phyloP scores from a whole-genome alignment of 2,888 invertebrate species.

The Xestoiulus laeticollis region DNA sequence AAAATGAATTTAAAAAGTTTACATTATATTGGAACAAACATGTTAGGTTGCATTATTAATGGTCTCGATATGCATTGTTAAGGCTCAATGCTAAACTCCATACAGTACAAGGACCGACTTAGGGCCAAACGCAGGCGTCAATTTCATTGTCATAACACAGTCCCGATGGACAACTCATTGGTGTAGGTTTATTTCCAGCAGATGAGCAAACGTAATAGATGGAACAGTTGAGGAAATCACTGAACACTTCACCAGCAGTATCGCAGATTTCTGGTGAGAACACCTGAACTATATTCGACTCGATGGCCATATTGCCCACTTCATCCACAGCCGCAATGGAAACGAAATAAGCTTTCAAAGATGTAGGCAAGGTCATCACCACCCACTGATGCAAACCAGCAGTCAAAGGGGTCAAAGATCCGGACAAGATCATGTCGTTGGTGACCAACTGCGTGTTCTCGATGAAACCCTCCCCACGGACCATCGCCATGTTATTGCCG shows the following conservation, averaged over 20 bases:
- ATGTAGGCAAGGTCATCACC: not conserved
- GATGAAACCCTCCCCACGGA: not conserved
- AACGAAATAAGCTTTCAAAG: not conserved
- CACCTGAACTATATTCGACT: constrained; percentile 34
- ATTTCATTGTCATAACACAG: not conserved
- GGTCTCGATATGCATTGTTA: too few relatives aligned
- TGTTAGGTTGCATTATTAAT: too few relatives aligned
- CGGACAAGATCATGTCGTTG: not conserved
- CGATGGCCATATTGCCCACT: not conserved
- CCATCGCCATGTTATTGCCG: not conserved
- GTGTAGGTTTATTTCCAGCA: not conserved
- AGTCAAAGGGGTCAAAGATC: not conserved
- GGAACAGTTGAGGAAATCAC: not conserved
- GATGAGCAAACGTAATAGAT: not conserved
- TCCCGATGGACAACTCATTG: not conserved
- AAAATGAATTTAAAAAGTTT: too few relatives aligned
- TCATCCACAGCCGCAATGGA: not conserved
- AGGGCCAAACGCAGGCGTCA: not conserved
- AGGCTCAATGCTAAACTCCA: too few relatives aligned
- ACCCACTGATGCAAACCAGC: constrained; percentile 7
- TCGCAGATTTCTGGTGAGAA: not conserved
- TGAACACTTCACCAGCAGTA: not conserved
- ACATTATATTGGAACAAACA: too few relatives aligned
- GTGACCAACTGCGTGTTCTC: not conserved
- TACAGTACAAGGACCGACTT: too few relatives aligned